Evolutionary conservation across 2,113 vertebrate species (phyloP), one percentile per base, ranked within the genome.

Genomic region (Lophura nycthemera): DNA sequence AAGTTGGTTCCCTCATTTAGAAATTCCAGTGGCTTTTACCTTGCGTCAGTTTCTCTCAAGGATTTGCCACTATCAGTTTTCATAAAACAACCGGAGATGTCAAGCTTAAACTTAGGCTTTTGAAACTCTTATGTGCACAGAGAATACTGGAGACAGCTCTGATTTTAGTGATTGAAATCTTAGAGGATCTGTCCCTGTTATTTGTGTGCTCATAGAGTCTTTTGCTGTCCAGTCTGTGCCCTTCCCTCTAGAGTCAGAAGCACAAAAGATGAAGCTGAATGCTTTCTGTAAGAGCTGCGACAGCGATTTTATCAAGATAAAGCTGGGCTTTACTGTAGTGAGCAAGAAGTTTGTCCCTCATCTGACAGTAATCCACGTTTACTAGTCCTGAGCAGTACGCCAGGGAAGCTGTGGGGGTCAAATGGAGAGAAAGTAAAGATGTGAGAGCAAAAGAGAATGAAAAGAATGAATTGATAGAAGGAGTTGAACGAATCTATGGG

Each of bases 401-500:
- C 0, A 2, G 22, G 19, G 57, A 48, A 34, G 8, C 14, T 10
- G 14, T 73, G 60, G 29, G 22, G 4, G 4, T 47, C 18, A 42
- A 48, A 34, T 16, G 22, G 13, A 21, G 50, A 47, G n/a, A 38
- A 63, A 81, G 20, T 27, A 54, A 79, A 48, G 61, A 25, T 75
- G 19, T 8, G n/a, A 29, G 38, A 64, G 50, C 12, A 56, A 47
- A 17, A 52, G 25, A 60, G 21, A 78, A 15, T n/a, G 36, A 36
- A 64, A n/a, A 45, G 52, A 60, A 29, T 18, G 50, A 20, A 3
- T 6, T 21, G 40, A 48, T 11, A 48, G 52, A 4, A 64, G 38
- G 63, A 57, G 4, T 21, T 11, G 0, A n/a, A 2, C 30, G 50
- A 13, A 3, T 24, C 21, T 40, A 8, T 50, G 22, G 38, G 3